A percentile compares a stretch with the other conserved stretches of the same genome.
Conservation (phyloP, 2,113 vertebrate genomes). For the Petroica traversi region DNA sequence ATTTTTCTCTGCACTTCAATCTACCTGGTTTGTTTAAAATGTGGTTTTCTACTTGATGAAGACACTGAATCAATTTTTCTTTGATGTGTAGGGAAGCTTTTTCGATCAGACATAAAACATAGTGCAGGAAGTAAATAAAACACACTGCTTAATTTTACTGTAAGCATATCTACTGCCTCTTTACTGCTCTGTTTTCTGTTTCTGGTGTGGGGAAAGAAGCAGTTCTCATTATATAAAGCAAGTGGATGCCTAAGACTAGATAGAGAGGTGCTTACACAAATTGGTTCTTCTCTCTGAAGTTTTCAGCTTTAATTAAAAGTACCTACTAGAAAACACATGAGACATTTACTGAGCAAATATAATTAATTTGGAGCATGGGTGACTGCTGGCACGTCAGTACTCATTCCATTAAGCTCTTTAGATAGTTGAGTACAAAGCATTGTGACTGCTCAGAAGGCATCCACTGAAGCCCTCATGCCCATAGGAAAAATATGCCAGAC, state of each 20-base stretch:
- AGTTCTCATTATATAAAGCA: background rate
- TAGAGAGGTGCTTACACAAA: background rate
- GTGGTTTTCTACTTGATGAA: background rate
- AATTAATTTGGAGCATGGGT: background rate
- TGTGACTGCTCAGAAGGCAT: background rate
- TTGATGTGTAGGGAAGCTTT: background rate
- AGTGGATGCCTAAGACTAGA: background rate
- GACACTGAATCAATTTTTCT: background rate
- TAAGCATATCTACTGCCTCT: background rate
- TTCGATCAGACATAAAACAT: background rate
- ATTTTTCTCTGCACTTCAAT: conserved; percentile 2
- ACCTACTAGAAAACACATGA: background rate
- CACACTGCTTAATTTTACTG: background rate
- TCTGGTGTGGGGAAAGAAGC: background rate
- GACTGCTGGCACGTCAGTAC: background rate
- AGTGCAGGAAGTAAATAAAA: background rate
- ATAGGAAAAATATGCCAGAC: background rate
- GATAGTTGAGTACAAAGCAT: background rate
- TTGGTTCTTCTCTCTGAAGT: background rate
- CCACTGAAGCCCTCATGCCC: background rate
- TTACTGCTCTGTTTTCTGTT: background rate
- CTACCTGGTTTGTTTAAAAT: background rate
- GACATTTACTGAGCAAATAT: background rate
- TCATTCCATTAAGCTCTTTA: background rate
- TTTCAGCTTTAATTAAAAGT: background rate